Base-by-base conservation (phyloP, 2,888 invertebrate species). In the Tetrapedia diversipes region DNA sequence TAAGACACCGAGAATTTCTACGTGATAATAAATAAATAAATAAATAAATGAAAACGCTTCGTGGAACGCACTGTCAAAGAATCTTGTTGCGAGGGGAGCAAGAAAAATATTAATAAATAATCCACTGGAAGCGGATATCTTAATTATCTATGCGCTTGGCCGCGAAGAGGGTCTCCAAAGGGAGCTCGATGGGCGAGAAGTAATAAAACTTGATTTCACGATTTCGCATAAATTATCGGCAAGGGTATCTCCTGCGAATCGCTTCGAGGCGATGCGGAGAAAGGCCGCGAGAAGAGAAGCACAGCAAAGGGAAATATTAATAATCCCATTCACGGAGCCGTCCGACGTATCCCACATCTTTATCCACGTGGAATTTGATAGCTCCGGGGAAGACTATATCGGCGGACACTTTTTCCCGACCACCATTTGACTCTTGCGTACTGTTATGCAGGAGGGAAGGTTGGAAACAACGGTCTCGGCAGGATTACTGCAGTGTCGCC, bases 191-290 rank as follows among this genome's bases (percentile, higher is more conserved):
- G 80, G 75, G 76, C 75, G 75, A 81, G 82, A 82, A 86, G 88
- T 84, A 83, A 86, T 86, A 86, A 88, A 86, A 86, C 89, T 86
- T 84, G 89, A 88, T 88, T 88, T 88, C 85, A 86, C 84, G 87
- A 87, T 87, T 87, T 84, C 80, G 82, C 76, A 87, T 87, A 86
- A 87, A 87, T 87, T 87, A 88, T 80, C 79, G 80, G 75, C 71
- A 71, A 81, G 77, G 76, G 80, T 74, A 76, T 71, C 79, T 75
- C 73, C 53, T 77, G 69, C 77, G 80, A 60, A 76, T 81, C 66
- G 78, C 80, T 79, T 59, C 61, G 47, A 67, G 70, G 65, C 79
- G 73, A 57, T 65, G 74, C 68, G 54, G 66, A 74, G 81, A 77
- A 77, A 82, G 78, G 70, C 67, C 43, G 60, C 67, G 64, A 67